Percentiles rank a stretch among this genome's conserved stretches.
These are phyloP conservation scores for Cottus gobio DNA, from an alignment of 2,113 vertebrate genomes.

Conservation along the genomic window DNA sequence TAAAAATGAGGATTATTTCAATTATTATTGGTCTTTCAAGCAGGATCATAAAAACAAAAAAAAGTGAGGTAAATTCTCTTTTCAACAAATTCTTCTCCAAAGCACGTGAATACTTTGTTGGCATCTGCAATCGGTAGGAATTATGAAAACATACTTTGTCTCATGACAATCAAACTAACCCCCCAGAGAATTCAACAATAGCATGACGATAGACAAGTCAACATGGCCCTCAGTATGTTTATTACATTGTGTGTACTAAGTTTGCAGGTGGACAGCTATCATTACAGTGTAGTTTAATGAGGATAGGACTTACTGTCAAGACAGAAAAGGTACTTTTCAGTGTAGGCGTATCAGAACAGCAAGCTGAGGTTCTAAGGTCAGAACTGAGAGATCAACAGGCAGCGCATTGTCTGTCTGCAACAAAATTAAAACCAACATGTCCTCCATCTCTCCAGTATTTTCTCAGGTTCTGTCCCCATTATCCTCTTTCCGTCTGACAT, in stretches of 20 bases:
- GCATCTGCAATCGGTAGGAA: background rate
- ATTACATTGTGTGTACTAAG: conserved; percentile 11
- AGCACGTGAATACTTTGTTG: background rate
- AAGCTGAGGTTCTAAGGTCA: conserved; percentile 74
- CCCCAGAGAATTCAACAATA: conserved; percentile 7
- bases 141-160: background rate
- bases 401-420: conserved; percentile 65
- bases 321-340: conserved; percentile 58
- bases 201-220: conserved; percentile 29
- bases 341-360: conserved; percentile 62
- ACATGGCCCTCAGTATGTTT: conserved; percentile 11
- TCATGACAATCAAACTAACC: conserved; percentile 13
- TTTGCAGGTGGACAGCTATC: conserved; percentile 43
- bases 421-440: conserved; percentile 47
- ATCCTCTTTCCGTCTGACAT: background rate
- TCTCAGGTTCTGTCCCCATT: conserved; percentile 15
- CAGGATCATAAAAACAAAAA: background rate
- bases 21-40: conserved; percentile 9
- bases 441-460: background rate
- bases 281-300: conserved; percentile 57
- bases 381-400: conserved; percentile 78
- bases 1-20: conserved; percentile 2
- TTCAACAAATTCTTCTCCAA: conserved; percentile 5
- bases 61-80: background rate
- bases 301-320: conserved; percentile 42